phyloP scores from a whole-genome alignment of 2,113 vertebrate genomes.

The Pristiophorus japonicus region DNA sequence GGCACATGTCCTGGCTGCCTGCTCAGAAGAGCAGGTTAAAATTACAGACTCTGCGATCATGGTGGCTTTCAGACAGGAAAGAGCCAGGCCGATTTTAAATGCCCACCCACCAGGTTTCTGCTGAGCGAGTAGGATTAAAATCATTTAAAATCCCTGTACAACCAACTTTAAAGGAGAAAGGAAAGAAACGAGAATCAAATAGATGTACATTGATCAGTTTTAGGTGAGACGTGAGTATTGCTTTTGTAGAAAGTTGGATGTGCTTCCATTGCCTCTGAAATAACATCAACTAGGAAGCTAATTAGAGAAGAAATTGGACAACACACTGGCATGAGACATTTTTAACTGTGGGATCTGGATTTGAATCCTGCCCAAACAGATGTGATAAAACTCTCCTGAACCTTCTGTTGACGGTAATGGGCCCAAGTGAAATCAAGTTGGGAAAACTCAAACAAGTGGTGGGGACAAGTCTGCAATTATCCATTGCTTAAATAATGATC shows the following conservation, averaged over 20 bases:
- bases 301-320: not conserved
- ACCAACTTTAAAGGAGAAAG: not conserved
- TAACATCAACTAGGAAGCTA: not conserved
- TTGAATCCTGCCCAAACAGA: not conserved
- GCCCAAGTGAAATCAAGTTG: not conserved
- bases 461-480: not conserved
- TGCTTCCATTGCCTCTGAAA: not conserved
- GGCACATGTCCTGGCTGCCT: too few species aligned
- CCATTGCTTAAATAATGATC: not conserved
- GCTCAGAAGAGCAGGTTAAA: too few species aligned
- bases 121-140: too few species aligned
- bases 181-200: not conserved
- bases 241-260: not conserved
- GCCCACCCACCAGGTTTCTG: too few species aligned
- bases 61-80: too few species aligned
- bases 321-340: not conserved
- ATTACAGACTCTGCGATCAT: too few species aligned
- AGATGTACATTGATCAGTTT: not conserved
- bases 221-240: not conserved
- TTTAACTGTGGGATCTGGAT: not conserved
- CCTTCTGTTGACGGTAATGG: not conserved
- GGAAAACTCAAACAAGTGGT: not conserved
- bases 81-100: too few species aligned
- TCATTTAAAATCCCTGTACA: not conserved
- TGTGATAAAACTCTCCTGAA: not conserved